Evolutionary conservation across 2,113 vertebrate genomes (phyloP).

Genomic region (Empidonax traillii): DNA sequence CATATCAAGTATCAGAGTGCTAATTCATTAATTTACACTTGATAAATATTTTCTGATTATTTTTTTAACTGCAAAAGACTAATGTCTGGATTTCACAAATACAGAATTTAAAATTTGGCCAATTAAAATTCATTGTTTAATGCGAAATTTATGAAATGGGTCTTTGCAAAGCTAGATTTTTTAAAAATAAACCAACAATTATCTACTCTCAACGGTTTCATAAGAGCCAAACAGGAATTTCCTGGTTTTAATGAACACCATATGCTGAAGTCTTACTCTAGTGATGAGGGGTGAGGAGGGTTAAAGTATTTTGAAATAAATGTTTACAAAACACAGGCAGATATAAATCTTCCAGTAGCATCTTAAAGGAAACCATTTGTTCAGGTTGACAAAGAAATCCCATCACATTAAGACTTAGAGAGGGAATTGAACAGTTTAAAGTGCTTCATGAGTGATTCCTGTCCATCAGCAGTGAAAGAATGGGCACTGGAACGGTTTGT

Average conservation of each 20-base stretch:
- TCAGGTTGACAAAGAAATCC: not conserved
- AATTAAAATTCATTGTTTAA: not conserved
- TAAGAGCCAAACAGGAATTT: conserved; percentile 4
- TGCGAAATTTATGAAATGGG: not conserved
- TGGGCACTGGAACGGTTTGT: fast-evolving
- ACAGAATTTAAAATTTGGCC: not conserved
- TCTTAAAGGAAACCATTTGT: not conserved
- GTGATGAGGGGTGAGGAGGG: not conserved
- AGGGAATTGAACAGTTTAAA: not conserved
- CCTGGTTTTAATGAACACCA: conserved; percentile 3
- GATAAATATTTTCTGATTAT: not conserved
- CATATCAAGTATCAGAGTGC: not conserved
- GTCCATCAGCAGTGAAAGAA: not conserved
- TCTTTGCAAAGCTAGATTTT: not conserved
- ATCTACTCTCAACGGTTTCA: not conserved
- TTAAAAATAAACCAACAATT: not conserved
- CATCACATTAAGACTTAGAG: not conserved
- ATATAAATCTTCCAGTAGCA: not conserved
- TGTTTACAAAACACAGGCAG: not conserved
- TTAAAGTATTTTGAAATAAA: not conserved
- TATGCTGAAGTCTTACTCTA: not conserved
- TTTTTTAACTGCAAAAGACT: not conserved
- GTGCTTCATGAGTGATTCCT: not conserved
- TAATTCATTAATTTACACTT: not conserved
- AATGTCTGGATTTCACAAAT: not conserved